phyloP scores from a whole-genome alignment of 1,140 invertebrate genomes.

The Papilio xuthus region DNA sequence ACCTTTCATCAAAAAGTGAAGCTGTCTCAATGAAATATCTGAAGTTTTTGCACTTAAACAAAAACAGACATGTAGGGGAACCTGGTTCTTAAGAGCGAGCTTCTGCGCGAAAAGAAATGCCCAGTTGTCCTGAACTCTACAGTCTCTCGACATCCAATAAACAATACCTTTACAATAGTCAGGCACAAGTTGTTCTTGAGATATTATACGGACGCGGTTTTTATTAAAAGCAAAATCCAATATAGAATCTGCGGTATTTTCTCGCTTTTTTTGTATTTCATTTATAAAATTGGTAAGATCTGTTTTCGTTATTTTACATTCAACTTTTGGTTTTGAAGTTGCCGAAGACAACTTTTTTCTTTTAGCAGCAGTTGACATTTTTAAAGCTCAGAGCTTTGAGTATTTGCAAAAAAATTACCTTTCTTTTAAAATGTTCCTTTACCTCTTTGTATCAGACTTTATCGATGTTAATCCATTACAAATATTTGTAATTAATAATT shows the following conservation, averaged over 20 bases:
- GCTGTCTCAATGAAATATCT: constrained; percentile 92
- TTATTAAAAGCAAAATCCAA: constrained; percentile 90
- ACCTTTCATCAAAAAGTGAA: constrained; percentile 90
- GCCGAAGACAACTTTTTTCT: constrained; percentile 59
- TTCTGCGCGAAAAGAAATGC: constrained; percentile 93
- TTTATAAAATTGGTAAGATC: constrained; percentile 63
- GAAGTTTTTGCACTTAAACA: constrained; percentile 91
- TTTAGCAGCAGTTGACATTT: constrained; percentile 70
- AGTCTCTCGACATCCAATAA: constrained; percentile 96
- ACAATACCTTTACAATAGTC: constrained; percentile 86
- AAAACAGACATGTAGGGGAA: constrained; percentile 93
- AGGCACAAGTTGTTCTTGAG: constrained; percentile 84
- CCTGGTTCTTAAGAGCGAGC: constrained; percentile 89
- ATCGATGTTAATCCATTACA: not conserved
- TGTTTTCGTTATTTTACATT: constrained; percentile 42
- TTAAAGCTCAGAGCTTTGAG: constrained; percentile 17
- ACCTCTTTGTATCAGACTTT: not conserved
- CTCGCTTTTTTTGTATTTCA: constrained; percentile 73
- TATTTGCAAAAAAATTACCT: not conserved
- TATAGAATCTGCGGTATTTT: constrained; percentile 82
- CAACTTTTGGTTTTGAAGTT: constrained; percentile 38
- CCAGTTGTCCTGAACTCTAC: constrained; percentile 95
- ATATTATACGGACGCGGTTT: constrained; percentile 88
- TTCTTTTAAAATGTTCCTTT: not conserved
- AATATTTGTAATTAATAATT: not conserved